Base-by-base conservation (phyloP, 2,888 invertebrate species). In the Celastrina argiolus region DNA sequence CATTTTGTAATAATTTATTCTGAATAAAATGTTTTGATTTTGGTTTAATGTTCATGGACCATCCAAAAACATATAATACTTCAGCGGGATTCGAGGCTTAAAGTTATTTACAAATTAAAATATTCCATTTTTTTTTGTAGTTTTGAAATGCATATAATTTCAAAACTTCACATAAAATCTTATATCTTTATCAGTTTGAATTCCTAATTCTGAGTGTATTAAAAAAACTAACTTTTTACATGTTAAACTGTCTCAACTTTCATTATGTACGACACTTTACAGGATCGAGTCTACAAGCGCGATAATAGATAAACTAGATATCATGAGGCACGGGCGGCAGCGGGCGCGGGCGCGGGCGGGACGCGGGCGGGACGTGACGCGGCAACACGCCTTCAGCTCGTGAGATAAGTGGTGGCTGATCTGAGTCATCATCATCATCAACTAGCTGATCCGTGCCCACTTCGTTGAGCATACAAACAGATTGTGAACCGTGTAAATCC, bases 341-440 rank as follows among this genome's bases (percentile, higher is more conserved):
- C 18, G 7, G 45, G 16, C 41, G 42, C 45, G 16, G 22, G 51
- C 51, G 51, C 14, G n/a, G n/a, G 22, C 51, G 51, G n/a, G n/a
- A 12, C 51, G 51, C 22, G 12, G 22, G 51, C 45, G 22, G 51
- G 16, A 26, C 41, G 36, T 66, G 64, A 64, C 64, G 64, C 64
- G 41, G 41, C 18, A 31, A 66, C 68, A 67, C 66, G 67, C 69
- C 67, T 67, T 63, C 66, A 12, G 42, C 39, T 56, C 67, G 66
- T 68, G 67, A 56, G 61, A 65, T 67, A 67, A 56, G n/a, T 5
- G n/a, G 3, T 58, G 18, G 2, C n/a, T 28, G 31, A 31, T 31
- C 28, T n/a, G n/a, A n/a, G 31, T 58, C 58, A 31, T 58, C 28
- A 58, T 16, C 8, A 7, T 6, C 7, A 7, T 51, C 22, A 45